Evolutionary conservation across 2,888 invertebrate genomes (phyloP).

Genomic region (Nycteola revayana): DNA sequence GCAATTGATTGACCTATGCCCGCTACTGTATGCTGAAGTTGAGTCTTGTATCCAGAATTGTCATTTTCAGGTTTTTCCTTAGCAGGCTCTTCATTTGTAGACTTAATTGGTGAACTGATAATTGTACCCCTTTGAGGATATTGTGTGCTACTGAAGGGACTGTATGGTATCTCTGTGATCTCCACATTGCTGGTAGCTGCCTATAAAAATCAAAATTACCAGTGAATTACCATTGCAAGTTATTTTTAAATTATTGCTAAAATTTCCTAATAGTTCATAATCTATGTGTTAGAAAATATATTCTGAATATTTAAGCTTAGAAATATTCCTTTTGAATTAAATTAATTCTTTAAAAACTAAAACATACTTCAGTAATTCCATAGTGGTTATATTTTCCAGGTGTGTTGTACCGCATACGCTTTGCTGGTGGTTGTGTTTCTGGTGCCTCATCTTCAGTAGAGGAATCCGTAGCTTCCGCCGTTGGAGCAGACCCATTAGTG

Average conservation of each 20-base stretch:
- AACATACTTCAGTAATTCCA: constrained; percentile 45
- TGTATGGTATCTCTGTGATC: constrained; percentile 35
- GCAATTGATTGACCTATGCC: constrained; percentile 39
- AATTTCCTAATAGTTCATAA: too few relatives aligned
- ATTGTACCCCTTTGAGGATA: constrained; percentile 16
- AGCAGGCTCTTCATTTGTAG: constrained; percentile 34
- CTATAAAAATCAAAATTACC: constrained; percentile 27
- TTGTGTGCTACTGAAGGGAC: constrained; percentile 29
- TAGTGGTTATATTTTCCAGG: constrained; percentile 37
- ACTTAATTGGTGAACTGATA: constrained; percentile 36
- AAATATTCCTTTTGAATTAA: too few relatives aligned
- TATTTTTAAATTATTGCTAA: too few relatives aligned
- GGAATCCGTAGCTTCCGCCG: constrained; percentile 60
- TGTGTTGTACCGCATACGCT: constrained; percentile 53
- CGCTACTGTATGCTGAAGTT: constrained; percentile 40
- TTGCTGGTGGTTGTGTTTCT: constrained; percentile 67
- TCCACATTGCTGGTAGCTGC: constrained; percentile 35
- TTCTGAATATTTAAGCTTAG: neutral
- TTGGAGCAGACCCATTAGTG: constrained; percentile 62
- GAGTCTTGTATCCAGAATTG: constrained; percentile 29
- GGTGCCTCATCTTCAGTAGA: constrained; percentile 64
- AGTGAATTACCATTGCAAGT: too few relatives aligned
- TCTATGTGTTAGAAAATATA: too few relatives aligned
- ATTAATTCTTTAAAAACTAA: too few relatives aligned
- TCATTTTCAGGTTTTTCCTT: constrained; percentile 36